Conservation (phyloP, 2,797 vertebrate genomes). For the Chelon auratus region DNA sequence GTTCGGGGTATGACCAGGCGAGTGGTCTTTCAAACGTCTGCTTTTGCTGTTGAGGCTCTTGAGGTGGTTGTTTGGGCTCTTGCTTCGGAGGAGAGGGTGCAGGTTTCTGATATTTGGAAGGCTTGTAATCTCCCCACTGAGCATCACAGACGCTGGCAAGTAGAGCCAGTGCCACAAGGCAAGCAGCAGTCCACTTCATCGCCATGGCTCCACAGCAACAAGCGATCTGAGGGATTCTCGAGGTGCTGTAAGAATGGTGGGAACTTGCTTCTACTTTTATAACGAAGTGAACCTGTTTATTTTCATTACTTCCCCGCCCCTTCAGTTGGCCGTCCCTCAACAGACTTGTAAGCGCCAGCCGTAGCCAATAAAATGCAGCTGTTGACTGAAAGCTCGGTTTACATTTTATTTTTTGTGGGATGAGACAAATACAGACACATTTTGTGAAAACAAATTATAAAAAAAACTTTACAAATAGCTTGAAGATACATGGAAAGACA, state of each 20-base stretch:
- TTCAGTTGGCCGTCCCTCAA: constrained; percentile 28
- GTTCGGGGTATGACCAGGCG: constrained; percentile 67
- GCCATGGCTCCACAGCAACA: constrained; percentile 68
- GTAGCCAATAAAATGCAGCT: constrained; percentile 37
- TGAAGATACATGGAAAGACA: constrained; percentile 6
- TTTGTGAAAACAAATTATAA: not conserved
- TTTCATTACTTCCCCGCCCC: constrained; percentile 50
- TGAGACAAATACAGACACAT: not conserved
- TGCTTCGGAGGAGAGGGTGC: not conserved
- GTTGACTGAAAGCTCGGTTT: not conserved
- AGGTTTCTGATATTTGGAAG: not conserved
- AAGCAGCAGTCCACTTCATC: constrained; percentile 63
- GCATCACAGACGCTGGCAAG: constrained; percentile 64
- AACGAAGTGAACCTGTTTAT: constrained; percentile 55
- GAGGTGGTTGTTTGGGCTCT: not conserved
- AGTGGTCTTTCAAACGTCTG: constrained; percentile 59
- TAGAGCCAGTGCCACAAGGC: constrained; percentile 67
- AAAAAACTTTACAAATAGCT: constrained; percentile 7
- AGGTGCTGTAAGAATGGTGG: constrained; percentile 56
- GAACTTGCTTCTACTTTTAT: constrained; percentile 69
- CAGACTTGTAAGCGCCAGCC: constrained; percentile 13
- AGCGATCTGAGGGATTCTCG: constrained; percentile 61
- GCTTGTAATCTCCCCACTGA: not conserved
- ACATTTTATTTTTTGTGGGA: not conserved
- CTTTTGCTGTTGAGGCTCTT: constrained; percentile 42